Evolutionary conservation across 2,797 vertebrate species (phyloP), one percentile per base, ranked within the genome.

Genomic region (Hippoglossus hippoglossus): DNA sequence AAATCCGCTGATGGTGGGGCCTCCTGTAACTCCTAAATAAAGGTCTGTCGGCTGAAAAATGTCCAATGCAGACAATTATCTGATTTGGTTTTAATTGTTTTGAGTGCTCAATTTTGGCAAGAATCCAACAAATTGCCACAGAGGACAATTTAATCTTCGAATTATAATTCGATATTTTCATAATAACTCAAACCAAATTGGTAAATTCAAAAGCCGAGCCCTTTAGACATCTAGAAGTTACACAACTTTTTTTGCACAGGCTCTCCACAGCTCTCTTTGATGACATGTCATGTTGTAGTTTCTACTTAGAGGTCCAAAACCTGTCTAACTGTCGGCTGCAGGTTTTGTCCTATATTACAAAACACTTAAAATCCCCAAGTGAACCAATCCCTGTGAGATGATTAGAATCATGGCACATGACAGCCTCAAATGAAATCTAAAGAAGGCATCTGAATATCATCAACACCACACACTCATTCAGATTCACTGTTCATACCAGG

Each of bases 401-500:
- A 73, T 49, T 7, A 60, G 24, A 10, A 60, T 10, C 19, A 70
- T 56, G 58, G 24, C 65, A 53, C 15, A 57, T 41, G 21, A 62
- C 58, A 67, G 63, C 67, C 13, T 69, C 41, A 67, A 66, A 79
- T 54, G 44, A 15, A 63, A 71, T 63, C 34, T 46, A 67, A 71
- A 65, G 67, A 69, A 63, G 21, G 18, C 51, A 53, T 72, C 66
- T 67, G 24, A 72, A 67, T n/a, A 26, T 24, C 36, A 53, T 24
- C 62, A 64, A 63, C 67, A 64, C 28, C 57, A 36, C 44, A 44
- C 54, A n/a, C 51, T 63, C 71, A 76, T 71, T 73, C 26, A 34
- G 44, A 79, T 78, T 82, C 71, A 60, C 34, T 47, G 0, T 28
- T 70, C 64, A 36, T 24, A 76, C 50, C 65, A 74, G 62, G 51